Evolutionary conservation across 2,888 invertebrate species (phyloP).

Genomic region (Linnaemya vulpina): DNA sequence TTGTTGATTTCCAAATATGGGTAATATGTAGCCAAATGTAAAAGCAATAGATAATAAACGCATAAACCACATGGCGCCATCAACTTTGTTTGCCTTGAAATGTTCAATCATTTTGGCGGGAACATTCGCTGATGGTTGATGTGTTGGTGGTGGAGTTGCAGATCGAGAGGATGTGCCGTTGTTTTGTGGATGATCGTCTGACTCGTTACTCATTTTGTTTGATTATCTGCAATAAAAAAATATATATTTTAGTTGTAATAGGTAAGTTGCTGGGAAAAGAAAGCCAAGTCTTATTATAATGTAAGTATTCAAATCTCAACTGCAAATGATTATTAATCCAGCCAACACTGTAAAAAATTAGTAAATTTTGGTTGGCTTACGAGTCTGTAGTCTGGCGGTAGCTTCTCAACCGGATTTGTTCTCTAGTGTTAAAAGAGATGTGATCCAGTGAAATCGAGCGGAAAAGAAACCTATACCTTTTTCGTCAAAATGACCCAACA

Average conservation of each 20-base stretch:
- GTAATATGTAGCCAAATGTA: conserved; percentile 92
- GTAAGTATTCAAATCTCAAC: no score
- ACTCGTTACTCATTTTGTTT: conserved; percentile 76
- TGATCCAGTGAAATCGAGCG: no score
- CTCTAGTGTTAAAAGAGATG: no score
- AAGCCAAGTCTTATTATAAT: neutral
- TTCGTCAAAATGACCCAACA: no score
- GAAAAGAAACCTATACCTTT: no score
- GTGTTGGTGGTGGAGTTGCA: conserved; percentile 69
- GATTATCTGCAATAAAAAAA: conserved; percentile 55
- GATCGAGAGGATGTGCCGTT: conserved; percentile 68
- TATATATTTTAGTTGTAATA: neutral
- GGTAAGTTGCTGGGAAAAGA: neutral
- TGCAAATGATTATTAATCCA: no score
- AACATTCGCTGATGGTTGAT: conserved; percentile 75
- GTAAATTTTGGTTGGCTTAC: no score
- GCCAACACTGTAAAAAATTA: no score
- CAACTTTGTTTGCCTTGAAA: conserved; percentile 91
- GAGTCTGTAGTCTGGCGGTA: no score
- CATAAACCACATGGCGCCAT: conserved; percentile 93
- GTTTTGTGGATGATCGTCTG: conserved; percentile 73
- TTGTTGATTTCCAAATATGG: conserved; percentile 91
- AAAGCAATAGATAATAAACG: conserved; percentile 92
- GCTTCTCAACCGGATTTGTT: no score
- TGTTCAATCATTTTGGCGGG: conserved; percentile 86